Base-by-base conservation (phyloP, 2,113 vertebrate species). In the Diadophis punctatus region DNA sequence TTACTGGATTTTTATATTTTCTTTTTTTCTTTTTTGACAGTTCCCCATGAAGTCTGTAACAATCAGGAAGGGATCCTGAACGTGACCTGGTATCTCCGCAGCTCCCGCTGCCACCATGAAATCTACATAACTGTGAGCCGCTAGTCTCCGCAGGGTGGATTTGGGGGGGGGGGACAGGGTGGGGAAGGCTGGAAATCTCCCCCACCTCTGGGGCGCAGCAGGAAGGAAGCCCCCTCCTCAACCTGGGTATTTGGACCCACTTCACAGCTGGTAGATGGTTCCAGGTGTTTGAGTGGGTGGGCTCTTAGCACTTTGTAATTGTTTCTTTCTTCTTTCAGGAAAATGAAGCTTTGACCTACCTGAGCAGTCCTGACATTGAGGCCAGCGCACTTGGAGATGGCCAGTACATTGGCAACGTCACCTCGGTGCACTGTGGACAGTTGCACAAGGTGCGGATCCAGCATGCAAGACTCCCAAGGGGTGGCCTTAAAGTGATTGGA, bases 1-100 rank as follows among this genome's bases (percentile, higher is more conserved):
- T 46, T 10, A 23, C 1, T 25, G 58, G 27, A 30, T 11, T 60
- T 30, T 10, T 60, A 60, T 60, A 11, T 22, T 55, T 14, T 10
- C 52, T 93, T 90, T 27, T 74, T 10, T 10, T 90, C 10, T 34
- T 10, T 10, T 27, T 27, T 3, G 48, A 25, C 90, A 93, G 93
- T 93, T n/a, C 4, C n/a, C 23, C 25, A 85, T 0, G 49, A 90
- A 30, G 2, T 0, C 30, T 1, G 25, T 0, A 7, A n/a, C 0
- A 0, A 1, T 34, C 2, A 89, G 7, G 85, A 95, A 0, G 80
- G 95, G 10, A 14, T 48, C 10, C 74, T 98, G 46, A 91, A 49
- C 3, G 63, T 98, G 1, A 96, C 96, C 5, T 98, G 98, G 98
- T 97, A 98, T 60, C 96, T 98, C 94, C 97, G 97, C 87, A 98